phyloP scores from a whole-genome alignment of 2,797 vertebrate genomes.

The Aeoliscus strigatus region DNA sequence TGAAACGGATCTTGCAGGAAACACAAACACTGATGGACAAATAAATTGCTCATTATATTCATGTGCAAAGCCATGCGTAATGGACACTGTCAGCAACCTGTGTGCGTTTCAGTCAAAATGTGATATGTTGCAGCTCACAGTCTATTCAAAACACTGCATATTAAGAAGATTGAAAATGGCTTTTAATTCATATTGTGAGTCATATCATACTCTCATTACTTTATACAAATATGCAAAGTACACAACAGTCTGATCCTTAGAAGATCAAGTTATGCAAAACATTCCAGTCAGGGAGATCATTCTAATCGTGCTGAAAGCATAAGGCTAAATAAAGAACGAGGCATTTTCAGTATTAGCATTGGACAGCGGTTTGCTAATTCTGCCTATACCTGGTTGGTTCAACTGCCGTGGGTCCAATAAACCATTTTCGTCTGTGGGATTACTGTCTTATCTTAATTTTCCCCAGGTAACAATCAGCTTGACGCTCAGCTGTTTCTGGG shows the following conservation, averaged over 20 bases:
- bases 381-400: slow-evolving; percentile 49
- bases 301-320: slow-evolving; percentile 43
- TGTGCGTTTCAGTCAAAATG: slow-evolving; percentile 18
- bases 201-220: slow-evolving; percentile 24
- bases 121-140: slow-evolving; percentile 9
- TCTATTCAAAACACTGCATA: slow-evolving; percentile 23
- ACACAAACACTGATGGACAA: neutral
- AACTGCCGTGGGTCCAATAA: slow-evolving; percentile 54
- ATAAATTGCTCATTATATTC: neutral
- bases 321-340: slow-evolving; percentile 18
- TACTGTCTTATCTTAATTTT: slow-evolving; percentile 78
- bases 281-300: slow-evolving; percentile 27
- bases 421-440: slow-evolving; percentile 69
- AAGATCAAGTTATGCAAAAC: slow-evolving; percentile 29
- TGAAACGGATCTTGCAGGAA: neutral
- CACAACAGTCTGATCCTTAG: slow-evolving; percentile 20
- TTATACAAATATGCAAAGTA: slow-evolving; percentile 33
- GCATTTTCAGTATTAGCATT: slow-evolving; percentile 45
- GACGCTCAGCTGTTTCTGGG: slow-evolving; percentile 64
- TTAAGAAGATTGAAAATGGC: slow-evolving; percentile 17
- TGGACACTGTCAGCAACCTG: slow-evolving; percentile 9
- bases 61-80: neutral
- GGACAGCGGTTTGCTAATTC: slow-evolving; percentile 50
- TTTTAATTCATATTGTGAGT: slow-evolving; percentile 32
- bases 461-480: slow-evolving; percentile 74